Conservation (phyloP, 2,113 vertebrate species). For the Menura novaehollandiae region DNA sequence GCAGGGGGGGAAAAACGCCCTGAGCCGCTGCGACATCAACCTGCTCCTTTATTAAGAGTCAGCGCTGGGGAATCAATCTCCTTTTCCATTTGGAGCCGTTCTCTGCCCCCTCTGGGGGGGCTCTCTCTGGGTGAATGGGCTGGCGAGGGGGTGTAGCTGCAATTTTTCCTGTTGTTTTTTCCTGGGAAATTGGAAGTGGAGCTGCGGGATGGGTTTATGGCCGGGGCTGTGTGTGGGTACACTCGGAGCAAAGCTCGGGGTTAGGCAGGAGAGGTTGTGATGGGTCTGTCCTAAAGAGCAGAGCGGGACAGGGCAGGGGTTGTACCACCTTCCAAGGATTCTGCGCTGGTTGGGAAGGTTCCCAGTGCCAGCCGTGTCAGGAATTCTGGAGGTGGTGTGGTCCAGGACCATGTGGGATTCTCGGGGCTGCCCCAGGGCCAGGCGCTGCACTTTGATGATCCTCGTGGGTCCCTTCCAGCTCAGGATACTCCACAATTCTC, state of each 20-base stretch:
- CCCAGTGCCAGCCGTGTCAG: neutral
- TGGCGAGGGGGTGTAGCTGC: neutral
- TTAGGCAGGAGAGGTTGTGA: neutral
- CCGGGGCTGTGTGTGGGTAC: rapidly evolving
- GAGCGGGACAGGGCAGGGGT: neutral
- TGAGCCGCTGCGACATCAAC: neutral
- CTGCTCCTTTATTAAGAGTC: neutral
- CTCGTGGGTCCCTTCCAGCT: neutral
- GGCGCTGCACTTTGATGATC: too few relatives aligned
- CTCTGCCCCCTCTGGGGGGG: neutral
- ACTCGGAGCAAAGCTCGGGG: neutral
- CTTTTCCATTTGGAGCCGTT: neutral
- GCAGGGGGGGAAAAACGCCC: rapidly evolving
- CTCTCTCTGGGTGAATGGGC: neutral
- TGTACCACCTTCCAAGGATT: neutral
- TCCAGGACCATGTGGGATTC: rapidly evolving
- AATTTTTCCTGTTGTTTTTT: neutral
- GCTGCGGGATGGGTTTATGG: neutral
- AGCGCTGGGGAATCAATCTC: neutral
- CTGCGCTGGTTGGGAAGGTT: neutral
- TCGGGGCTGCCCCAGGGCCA: neutral
- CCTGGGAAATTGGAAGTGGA: neutral
- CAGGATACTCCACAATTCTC: neutral
- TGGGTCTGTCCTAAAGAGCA: rapidly evolving
- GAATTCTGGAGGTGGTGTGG: neutral